Base-by-base conservation (phyloP, 2,797 vertebrate genomes). In the Spondyliosoma cantharus region DNA sequence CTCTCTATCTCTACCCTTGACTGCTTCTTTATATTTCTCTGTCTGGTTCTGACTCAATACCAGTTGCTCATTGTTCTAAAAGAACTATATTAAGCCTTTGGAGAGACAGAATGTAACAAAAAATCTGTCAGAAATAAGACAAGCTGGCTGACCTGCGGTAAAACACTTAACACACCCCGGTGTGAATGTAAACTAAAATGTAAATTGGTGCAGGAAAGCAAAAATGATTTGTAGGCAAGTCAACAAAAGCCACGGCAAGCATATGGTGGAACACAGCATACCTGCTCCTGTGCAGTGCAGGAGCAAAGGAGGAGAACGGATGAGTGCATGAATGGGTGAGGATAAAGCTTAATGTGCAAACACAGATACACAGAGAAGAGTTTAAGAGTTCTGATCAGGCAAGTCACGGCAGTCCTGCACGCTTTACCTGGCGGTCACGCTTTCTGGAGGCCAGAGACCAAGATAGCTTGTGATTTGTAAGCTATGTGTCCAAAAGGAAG, bases 401-500 rank as follows among this genome's bases (percentile, higher is more conserved):
- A 95, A 93, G 90, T 92, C 91, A 93, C 90, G 88, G 92, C 94
- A 94, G 90, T 91, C 93, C 93, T 91, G 91, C 87, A 87, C 92
- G 89, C 91, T 95, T 96, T 96, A 96, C 95, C 95, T 96, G 95
- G 92, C 95, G 95, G 82, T 96, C 95, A 93, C 95, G 94, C 93
- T 96, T 96, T 95, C 95, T 94, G 93, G 95, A 96, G 90, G 95
- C 94, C 95, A 95, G 91, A 95, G 95, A 95, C 95, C 95, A 96
- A 95, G 93, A 95, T 93, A 96, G 94, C 95, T 95, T 95, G 95
- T 96, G 95, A 95, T 96, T 95, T 96, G 95, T 95, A 95, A 95
- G 95, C 95, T 95, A 95, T 87, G 91, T 94, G 94, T 95, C 91
- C 91, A 93, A 91, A 92, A 91, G 89, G 88, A 85, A 85, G 91